Evolutionary conservation across 2,113 vertebrate species (phyloP), one percentile per base, ranked within the genome.

Genomic region (Ageneiosus marmoratus): DNA sequence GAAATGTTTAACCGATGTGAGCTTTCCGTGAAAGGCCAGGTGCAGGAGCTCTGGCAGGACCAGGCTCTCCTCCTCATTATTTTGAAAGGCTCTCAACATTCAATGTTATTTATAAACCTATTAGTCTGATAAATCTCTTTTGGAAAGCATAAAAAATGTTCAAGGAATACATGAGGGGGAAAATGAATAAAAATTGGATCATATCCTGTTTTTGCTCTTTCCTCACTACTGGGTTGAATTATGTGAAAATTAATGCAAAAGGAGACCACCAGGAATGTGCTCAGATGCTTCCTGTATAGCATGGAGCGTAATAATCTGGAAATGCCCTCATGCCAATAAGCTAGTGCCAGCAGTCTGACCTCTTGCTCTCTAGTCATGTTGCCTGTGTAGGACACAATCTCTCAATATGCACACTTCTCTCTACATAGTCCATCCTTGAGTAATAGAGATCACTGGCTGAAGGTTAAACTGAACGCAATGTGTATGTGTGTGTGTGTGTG

Each of bases 1-100:
- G 86, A 88, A 89, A 91, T 88, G 87, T 85, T 86, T 90, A 87
- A 84, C 87, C 79, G 79, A 89, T 88, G 86, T 88, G 79, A 65
- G 81, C 81, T 34, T 53, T 75, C 80, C 80, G 77, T 83, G 53
- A 76, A 81, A 81, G 67, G 81, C 85, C 86, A 89, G 88, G 83
- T 86, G 84, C 65, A 63, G 86, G 58, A 82, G 82, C 74, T 76
- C 81, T 88, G 86, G 87, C 84, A 87, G 60, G 60, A 32, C 73
- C 60, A 32, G 15, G n/a, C 81, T 82, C 58, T 81, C 78, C 65
- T 79, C 37, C 87, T 77, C 82, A 32, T 86, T 88, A 84, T 85
- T 84, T 70, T 77, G 53, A 87, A 82, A 74, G 74, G 74, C 77
- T 79, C 58, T 84, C 65, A 82, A 86, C 79, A 87, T 84, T 88